Percentiles rank a stretch among this genome's conserved stretches.
Conservation (phyloP, 2,888 invertebrate genomes). For the Acanthosepion esculentum region DNA sequence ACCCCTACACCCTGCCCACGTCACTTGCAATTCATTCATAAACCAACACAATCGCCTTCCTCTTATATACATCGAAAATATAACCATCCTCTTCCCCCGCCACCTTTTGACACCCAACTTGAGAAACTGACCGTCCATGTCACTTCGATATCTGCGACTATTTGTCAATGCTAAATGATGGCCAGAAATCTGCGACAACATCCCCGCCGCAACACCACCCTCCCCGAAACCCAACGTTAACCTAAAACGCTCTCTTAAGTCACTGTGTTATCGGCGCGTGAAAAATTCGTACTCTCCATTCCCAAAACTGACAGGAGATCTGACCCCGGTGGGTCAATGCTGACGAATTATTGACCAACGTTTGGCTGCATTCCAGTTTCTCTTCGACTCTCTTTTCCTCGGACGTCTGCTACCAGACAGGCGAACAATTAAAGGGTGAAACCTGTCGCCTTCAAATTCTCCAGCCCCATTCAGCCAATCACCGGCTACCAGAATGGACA, state of each 20-base stretch:
- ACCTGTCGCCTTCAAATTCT: background rate
- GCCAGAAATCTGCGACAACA: background rate
- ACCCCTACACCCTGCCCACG: background rate
- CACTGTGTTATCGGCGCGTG: background rate
- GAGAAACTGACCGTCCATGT: background rate
- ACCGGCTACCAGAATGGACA: background rate
- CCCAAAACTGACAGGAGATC: background rate
- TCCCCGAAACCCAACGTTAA: background rate
- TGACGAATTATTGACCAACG: constrained; percentile 22
- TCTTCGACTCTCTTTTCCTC: background rate
- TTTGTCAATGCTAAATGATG: background rate
- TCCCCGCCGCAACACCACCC: background rate
- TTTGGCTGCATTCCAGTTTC: background rate
- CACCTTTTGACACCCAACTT: constrained; percentile 21
- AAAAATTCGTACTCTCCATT: background rate
- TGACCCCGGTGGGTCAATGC: background rate
- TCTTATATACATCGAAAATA: background rate
- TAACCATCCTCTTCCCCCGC: background rate
- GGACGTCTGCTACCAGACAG: background rate
- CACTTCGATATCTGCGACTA: background rate
- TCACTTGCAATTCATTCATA: background rate
- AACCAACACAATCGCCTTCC: background rate
- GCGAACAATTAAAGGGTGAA: background rate
- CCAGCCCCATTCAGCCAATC: background rate
- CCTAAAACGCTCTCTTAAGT: background rate